Evolutionary conservation across 2,113 vertebrate species (phyloP).

Genomic region (Lepisosteus oculatus): DNA sequence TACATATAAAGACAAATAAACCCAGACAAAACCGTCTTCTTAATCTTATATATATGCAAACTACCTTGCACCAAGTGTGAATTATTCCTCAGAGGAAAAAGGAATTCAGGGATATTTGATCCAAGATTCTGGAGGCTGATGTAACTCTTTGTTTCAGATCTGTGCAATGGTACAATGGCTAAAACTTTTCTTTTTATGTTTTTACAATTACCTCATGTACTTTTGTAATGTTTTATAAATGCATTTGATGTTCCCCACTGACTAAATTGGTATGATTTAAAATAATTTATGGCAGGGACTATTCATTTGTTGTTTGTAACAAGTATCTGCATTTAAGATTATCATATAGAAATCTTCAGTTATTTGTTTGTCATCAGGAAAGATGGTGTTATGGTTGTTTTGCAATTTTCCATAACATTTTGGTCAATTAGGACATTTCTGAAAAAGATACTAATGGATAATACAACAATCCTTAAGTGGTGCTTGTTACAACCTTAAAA

Average conservation of each 20-base stretch:
- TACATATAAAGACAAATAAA: slow-evolving; percentile 59
- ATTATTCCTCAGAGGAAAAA: slow-evolving; percentile 75
- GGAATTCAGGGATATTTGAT: slow-evolving; percentile 63
- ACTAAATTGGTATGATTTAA: too few species aligned
- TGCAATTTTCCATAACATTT: too few species aligned
- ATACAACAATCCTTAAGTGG: too few species aligned
- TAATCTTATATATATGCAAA: slow-evolving; percentile 82
- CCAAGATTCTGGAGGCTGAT: slow-evolving; percentile 42
- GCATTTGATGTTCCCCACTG: neutral
- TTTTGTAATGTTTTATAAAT: slow-evolving; percentile 19
- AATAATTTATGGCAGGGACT: neutral
- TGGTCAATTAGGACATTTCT: too few species aligned
- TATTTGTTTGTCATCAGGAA: too few species aligned
- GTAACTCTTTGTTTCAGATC: slow-evolving; percentile 54
- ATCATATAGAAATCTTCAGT: too few species aligned
- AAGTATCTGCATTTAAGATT: neutral
- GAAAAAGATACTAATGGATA: too few species aligned
- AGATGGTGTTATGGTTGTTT: too few species aligned
- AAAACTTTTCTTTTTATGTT: slow-evolving; percentile 55
- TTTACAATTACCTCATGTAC: slow-evolving; percentile 14
- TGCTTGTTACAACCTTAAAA: too few species aligned
- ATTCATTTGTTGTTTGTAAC: neutral
- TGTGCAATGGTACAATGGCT: slow-evolving; percentile 55
- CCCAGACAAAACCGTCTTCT: slow-evolving; percentile 76
- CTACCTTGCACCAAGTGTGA: slow-evolving; percentile 69